A percentile compares a stretch with the other conserved stretches of the same genome.
Evolutionary conservation across 2,888 invertebrate genomes (phyloP).

Genomic region (Ethmia dodecea): DNA sequence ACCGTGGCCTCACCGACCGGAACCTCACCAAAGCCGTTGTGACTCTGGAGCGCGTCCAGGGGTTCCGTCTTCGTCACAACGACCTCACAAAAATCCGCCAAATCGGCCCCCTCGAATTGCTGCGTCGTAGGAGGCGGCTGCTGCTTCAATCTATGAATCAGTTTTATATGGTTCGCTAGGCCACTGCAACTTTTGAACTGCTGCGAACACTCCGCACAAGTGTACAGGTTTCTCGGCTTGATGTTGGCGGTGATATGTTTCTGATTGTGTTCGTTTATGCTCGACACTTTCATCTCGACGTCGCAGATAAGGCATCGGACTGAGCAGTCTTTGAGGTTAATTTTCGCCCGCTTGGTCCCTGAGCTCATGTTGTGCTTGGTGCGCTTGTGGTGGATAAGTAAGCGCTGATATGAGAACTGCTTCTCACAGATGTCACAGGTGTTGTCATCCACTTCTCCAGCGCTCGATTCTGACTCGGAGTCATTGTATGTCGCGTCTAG

Average conservation of each 20-base stretch:
- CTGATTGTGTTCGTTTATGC: conserved; percentile 63
- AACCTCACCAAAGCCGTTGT: conserved; percentile 67
- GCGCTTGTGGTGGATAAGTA: conserved; percentile 59
- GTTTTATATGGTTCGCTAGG: conserved; percentile 60
- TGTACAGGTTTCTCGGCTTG: conserved; percentile 63
- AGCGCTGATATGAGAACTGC: conserved; percentile 60
- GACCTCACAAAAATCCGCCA: conserved; percentile 77
- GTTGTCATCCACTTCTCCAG: conserved; percentile 60
- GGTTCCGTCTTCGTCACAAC: conserved; percentile 76
- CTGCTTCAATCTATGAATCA: conserved; percentile 52
- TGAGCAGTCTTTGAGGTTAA: conserved; percentile 59
- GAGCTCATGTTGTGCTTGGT: conserved; percentile 66
- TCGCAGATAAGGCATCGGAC: conserved; percentile 68
- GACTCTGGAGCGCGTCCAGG: conserved; percentile 64
- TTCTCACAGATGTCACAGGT: conserved; percentile 72
- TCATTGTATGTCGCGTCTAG: conserved; percentile 28
- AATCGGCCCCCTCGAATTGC: conserved; percentile 31
- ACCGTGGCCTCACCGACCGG: conserved; percentile 33
- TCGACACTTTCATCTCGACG: conserved; percentile 61
- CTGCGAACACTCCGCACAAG: conserved; percentile 58
- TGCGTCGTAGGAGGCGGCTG: conserved; percentile 31
- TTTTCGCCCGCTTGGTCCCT: conserved; percentile 58
- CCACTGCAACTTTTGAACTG: conserved; percentile 61
- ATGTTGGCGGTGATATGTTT: conserved; percentile 56
- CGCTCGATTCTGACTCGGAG: conserved; percentile 55